Percentiles rank a stretch among this genome's conserved stretches.
phyloP scores from a whole-genome alignment of 2,797 vertebrate genomes.

The Microctenopoma steveboyesi region DNA sequence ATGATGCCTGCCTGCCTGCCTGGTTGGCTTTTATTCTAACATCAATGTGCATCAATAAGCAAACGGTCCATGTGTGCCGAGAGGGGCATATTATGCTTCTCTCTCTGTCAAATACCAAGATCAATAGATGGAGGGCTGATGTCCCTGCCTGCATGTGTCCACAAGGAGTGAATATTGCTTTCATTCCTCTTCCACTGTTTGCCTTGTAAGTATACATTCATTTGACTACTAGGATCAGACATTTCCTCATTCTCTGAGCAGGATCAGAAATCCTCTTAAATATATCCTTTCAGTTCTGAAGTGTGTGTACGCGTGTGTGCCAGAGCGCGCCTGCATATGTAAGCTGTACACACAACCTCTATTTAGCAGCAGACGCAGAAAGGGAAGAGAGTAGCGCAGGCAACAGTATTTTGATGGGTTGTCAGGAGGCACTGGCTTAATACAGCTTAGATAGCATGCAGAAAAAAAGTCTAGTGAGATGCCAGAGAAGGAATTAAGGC shows the following conservation, averaged over 20 bases:
- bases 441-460: slow-evolving; percentile 73
- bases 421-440: slow-evolving; percentile 75
- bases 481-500: slow-evolving; percentile 70
- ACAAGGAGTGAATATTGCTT: slow-evolving; percentile 43
- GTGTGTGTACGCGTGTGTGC: slow-evolving; percentile 21
- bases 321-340: slow-evolving; percentile 44
- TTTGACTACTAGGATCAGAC: slow-evolving; percentile 59
- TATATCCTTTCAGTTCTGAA: slow-evolving; percentile 63
- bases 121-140: slow-evolving; percentile 61
- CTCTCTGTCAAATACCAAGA: slow-evolving; percentile 67
- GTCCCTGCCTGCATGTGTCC: slow-evolving; percentile 45
- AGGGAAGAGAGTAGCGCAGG: slow-evolving; percentile 58
- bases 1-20: slow-evolving; percentile 68
- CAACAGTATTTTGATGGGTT: slow-evolving; percentile 68
- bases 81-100: slow-evolving; percentile 62
- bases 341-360: slow-evolving; percentile 59
- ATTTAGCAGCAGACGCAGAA: slow-evolving; percentile 64
- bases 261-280: slow-evolving; percentile 75
- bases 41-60: slow-evolving; percentile 78
- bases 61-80: slow-evolving; percentile 70
- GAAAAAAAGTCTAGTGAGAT: slow-evolving; percentile 63
- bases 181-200: slow-evolving; percentile 36
- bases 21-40: slow-evolving; percentile 78
- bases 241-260: slow-evolving; percentile 65
- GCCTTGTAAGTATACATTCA: slow-evolving; percentile 51